Percentiles rank a stretch among this genome's conserved stretches.
phyloP scores from a whole-genome alignment of 1,140 invertebrate genomes.

The Cydia fagiglandana region DNA sequence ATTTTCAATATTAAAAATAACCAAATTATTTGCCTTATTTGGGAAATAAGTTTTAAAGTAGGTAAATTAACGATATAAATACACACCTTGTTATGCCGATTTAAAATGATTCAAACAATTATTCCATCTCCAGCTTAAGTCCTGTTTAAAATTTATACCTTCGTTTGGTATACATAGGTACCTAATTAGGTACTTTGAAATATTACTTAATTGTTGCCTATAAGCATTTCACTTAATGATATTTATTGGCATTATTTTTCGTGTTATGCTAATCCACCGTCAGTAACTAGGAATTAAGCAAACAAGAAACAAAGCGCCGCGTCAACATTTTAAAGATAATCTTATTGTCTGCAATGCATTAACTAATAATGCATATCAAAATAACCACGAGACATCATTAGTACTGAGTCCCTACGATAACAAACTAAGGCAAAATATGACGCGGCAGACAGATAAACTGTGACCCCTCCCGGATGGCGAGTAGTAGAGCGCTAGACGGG shows the following conservation, averaged over 20 bases:
- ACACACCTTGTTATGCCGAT: no score
- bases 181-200: no score
- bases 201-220: no score
- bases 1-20: no score
- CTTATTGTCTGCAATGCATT: neutral
- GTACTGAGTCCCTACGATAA: conserved; percentile 12
- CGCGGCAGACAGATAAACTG: conserved; percentile 27
- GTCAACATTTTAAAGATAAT: neutral
- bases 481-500: neutral
- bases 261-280: neutral
- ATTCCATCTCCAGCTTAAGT: no score
- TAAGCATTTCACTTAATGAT: neutral
- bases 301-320: neutral
- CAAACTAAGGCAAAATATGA: conserved; percentile 16
- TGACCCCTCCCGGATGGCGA: conserved; percentile 9
- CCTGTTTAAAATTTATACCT: no score
- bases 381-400: conserved; percentile 3
- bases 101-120: no score
- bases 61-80: no score
- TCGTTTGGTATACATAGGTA: no score
- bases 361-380: conserved; percentile 4
- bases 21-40: no score
- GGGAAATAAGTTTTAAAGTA: no score
- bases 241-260: neutral
- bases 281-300: neutral